A percentile compares a stretch with the other conserved stretches of the same genome.
Evolutionary conservation across 1,140 invertebrate genomes (phyloP).

Genomic region (Parasteatoda tepidariorum): DNA sequence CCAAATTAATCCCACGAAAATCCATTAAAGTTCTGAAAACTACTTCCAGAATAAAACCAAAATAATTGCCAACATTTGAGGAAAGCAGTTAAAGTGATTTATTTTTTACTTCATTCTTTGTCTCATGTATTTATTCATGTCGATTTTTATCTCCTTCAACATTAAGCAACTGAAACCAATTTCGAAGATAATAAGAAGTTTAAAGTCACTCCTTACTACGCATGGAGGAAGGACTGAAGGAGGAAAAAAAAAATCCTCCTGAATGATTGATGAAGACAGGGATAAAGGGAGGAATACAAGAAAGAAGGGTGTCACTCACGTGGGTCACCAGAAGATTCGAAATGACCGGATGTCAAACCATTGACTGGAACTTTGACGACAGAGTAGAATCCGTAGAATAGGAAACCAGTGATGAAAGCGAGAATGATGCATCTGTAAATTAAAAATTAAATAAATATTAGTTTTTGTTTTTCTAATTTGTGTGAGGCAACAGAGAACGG

Average conservation of each 20-base stretch:
- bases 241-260: neutral
- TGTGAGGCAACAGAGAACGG: neutral
- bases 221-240: no score
- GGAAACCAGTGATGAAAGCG: conserved; percentile 17
- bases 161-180: no score
- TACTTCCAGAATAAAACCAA: no score
- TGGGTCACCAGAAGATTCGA: conserved; percentile 27
- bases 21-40: no score
- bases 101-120: no score
- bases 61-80: no score
- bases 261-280: conserved; percentile 13
- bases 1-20: no score
- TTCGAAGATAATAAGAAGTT: no score
- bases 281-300: neutral
- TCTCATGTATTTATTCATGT: no score
- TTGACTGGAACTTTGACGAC: conserved; percentile 30
- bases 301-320: conserved; percentile 21
- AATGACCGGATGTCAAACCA: conserved; percentile 29
- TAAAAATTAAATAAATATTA: neutral
- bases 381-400: conserved; percentile 37
- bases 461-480: neutral
- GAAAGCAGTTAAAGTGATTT: no score
- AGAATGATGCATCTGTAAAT: conserved; percentile 35
- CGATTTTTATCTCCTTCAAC: no score
- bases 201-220: no score